A percentile compares a stretch with the other conserved stretches of the same genome.
Evolutionary conservation across 2,888 invertebrate species (phyloP).

Genomic region (Drosophila engyochracea): DNA sequence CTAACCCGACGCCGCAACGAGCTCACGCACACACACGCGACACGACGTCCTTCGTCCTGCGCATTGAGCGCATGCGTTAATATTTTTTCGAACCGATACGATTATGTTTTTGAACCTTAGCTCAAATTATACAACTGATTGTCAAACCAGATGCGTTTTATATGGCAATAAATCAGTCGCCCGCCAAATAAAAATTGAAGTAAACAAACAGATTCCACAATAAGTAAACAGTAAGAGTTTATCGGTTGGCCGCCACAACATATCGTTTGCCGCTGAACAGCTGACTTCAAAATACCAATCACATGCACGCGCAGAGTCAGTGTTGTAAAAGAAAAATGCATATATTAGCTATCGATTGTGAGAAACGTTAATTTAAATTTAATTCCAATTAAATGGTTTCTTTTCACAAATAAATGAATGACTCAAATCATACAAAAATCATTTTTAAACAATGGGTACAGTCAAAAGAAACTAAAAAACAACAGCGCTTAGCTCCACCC

Average conservation of each 20-base stretch:
- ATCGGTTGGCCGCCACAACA: slow-evolving; percentile 28
- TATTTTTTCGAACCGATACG: slow-evolving; percentile 10
- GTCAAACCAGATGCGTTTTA: slow-evolving; percentile 1
- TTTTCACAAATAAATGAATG: background rate
- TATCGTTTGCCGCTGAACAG: slow-evolving; percentile 28
- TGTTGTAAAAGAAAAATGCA: slow-evolving; percentile 13
- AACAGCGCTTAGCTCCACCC: background rate
- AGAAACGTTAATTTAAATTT: slow-evolving; percentile 33
- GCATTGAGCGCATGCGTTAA: slow-evolving; percentile 45
- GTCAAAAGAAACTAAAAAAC: background rate
- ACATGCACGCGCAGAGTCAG: slow-evolving; percentile 13
- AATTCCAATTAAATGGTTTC: background rate
- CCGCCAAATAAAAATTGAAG: slow-evolving; percentile 44
- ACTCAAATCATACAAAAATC: background rate
- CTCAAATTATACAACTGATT: background rate
- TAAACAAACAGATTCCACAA: slow-evolving; percentile 34
- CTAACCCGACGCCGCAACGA: slow-evolving; percentile 23
- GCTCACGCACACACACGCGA: slow-evolving; percentile 6
- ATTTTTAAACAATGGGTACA: background rate
- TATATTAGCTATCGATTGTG: background rate
- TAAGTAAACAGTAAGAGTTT: slow-evolving; percentile 3
- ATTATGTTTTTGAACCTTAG: background rate
- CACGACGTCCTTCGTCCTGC: slow-evolving; percentile 51
- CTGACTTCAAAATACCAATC: slow-evolving; percentile 31
- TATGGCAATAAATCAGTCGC: slow-evolving; percentile 13